Evolutionary conservation across 92 coral and sea anemone genomes (phyloP).

Genomic region (Nematostella vectensis): DNA sequence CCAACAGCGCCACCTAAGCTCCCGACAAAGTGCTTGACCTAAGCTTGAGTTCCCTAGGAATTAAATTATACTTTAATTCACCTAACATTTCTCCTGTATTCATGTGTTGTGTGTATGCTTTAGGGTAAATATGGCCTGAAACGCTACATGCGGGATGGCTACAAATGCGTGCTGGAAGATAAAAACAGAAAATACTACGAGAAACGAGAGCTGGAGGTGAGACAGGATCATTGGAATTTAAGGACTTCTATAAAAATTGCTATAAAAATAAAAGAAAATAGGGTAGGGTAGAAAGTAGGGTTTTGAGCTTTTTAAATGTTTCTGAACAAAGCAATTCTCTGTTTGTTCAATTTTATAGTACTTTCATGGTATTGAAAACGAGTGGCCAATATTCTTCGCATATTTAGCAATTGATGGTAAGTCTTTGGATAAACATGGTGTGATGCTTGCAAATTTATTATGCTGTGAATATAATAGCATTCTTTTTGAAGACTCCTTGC

Average conservation of each 20-base stretch:
- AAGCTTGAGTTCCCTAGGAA: neutral
- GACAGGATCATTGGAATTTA: neutral
- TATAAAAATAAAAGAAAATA: neutral
- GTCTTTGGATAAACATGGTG: too few species aligned
- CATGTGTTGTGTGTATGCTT: too few species aligned
- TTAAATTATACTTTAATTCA: too few species aligned
- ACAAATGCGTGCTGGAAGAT: slow-evolving; percentile 75
- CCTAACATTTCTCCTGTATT: too few species aligned
- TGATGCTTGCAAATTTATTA: too few species aligned
- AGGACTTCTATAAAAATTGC: neutral
- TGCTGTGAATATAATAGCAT: too few species aligned
- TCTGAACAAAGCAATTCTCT: too few species aligned
- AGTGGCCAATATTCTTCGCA: slow-evolving; percentile 87
- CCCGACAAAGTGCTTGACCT: too few species aligned
- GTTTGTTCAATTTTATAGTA: too few species aligned
- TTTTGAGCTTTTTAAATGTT: neutral
- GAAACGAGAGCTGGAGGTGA: slow-evolving; percentile 89
- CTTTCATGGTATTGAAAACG: slow-evolving; percentile 89
- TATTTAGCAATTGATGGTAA: slow-evolving; percentile 87
- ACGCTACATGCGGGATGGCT: slow-evolving; percentile 82
- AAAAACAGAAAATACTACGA: slow-evolving; percentile 74
- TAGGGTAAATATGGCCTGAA: slow-evolving; percentile 92
- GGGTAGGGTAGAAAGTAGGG: neutral
- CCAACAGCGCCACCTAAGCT: too few species aligned
- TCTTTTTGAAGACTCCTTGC: too few species aligned